Base-by-base conservation (phyloP, 2,113 vertebrate species). In the Pituophis catenifer region DNA sequence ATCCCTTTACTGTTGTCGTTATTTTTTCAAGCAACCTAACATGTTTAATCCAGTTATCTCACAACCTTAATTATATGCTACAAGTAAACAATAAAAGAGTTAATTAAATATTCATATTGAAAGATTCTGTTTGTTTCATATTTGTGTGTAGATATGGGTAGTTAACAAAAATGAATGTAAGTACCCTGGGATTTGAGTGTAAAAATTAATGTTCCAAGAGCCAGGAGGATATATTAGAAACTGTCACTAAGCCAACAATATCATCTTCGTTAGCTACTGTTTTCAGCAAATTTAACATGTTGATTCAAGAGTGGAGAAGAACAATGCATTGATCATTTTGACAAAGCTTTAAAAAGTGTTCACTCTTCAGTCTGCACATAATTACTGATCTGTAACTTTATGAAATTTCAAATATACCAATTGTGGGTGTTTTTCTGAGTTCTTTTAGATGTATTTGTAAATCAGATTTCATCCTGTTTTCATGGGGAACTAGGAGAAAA, bases 301-400 rank as follows among this genome's bases (percentile, higher is more conserved):
- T 96, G 92, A 94, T 94, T 94, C 92, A 94, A 8, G 93, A 50
- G 86, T 95, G 89, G 59, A 95, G 93, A 9, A 17, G 95, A 96
- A 19, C 89, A 97, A 95, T 38, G 70, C 81, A 95, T 95, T 93
- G 88, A 95, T 96, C 96, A 97, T 95, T 65, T 57, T 94, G 96
- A 95, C 94, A 95, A 13, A 3, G 2, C 55, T 52, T 50, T 62
- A 94, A 91, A 53, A 52, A 70, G 11, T 53, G 91, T 95, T 94
- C 85, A 12, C 33, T 93, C 90, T 93, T 95, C 93, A 91, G 94
- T 95, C 85, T 94, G 44, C 10, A 93, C 94, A 75, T 92, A 44
- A 90, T 92, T 65, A 62, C 75, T 89, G 52, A 62, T 53, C 24
- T 90, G 10, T 94, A 95, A 94, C 44, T 94, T 93, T 92, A 91